These are phyloP conservation scores for Furcula furcula DNA, from an alignment of 2,888 invertebrate genomes.

Conservation along the genomic window DNA sequence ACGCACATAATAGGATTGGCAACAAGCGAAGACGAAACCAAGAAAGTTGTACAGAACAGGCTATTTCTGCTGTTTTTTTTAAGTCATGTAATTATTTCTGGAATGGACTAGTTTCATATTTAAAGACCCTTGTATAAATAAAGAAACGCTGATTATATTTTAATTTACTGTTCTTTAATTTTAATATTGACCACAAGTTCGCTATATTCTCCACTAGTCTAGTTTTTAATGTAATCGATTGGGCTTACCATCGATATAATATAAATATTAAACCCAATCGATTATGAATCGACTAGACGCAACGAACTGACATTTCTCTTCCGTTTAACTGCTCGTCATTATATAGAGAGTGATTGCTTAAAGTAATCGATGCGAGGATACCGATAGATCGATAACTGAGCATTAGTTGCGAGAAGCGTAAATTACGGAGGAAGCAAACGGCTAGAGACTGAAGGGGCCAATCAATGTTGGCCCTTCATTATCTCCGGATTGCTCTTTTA, in stretches of 20 bases:
- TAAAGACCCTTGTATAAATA: too few species aligned
- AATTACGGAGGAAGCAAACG: constrained; percentile 18
- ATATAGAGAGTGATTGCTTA: constrained; percentile 1
- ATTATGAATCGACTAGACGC: neutral
- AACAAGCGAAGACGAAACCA: too few species aligned
- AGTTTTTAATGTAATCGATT: neutral
- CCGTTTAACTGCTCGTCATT: constrained; percentile 1
- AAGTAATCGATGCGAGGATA: constrained; percentile 15
- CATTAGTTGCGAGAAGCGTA: constrained; percentile 6
- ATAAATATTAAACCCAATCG: too few species aligned
- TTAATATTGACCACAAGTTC: neutral
- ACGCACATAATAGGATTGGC: too few species aligned
- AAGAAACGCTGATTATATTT: too few species aligned
- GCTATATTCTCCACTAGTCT: neutral
- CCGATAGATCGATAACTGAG: constrained; percentile 11
- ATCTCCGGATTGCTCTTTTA: neutral
- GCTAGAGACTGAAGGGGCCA: constrained; percentile 9
- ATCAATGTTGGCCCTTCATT: neutral
- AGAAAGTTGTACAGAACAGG: too few species aligned
- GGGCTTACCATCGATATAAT: too few species aligned
- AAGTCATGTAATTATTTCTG: too few species aligned
- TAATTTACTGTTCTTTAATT: too few species aligned
- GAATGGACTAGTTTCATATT: too few species aligned
- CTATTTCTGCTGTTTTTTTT: too few species aligned
- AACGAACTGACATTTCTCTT: neutral